Conservation (phyloP, 2,113 vertebrate genomes). For the Rhagologus leucostigma region DNA sequence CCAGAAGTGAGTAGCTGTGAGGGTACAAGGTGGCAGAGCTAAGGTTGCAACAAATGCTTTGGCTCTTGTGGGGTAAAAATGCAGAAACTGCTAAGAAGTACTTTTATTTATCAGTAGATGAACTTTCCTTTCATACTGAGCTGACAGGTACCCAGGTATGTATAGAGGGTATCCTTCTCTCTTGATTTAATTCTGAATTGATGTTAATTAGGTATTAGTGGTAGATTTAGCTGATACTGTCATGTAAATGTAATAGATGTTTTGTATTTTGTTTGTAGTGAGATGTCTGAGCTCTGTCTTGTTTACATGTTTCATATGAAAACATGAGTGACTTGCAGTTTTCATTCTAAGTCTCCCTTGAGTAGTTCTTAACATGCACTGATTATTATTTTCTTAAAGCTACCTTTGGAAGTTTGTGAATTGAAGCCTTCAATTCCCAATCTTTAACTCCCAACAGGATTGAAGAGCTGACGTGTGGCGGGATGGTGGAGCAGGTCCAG, state of each 20-base stretch:
- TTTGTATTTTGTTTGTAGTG: not conserved
- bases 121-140: not conserved
- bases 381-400: not conserved
- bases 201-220: not conserved
- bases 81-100: not conserved
- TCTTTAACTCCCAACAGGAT: conserved; percentile 72
- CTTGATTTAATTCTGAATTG: not conserved
- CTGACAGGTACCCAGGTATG: rapidly evolving
- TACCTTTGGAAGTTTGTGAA: not conserved
- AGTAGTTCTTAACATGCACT: not conserved
- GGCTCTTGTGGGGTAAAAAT: not conserved
- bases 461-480: conserved; percentile 93
- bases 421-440: not conserved
- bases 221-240: not conserved
- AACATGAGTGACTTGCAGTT: not conserved
- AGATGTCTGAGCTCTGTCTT: not conserved
- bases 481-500: conserved; percentile 97
- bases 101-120: not conserved
- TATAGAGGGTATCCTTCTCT: not conserved
- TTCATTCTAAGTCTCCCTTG: not conserved
- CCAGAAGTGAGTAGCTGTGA: not conserved
- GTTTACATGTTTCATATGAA: not conserved
- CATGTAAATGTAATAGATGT: not conserved
- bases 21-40: not conserved
- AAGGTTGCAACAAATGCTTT: not conserved